Evolutionary conservation across 2,888 invertebrate genomes (phyloP), one percentile per base, ranked within the genome.

Genomic region (Ornithoptera alexandrae): DNA sequence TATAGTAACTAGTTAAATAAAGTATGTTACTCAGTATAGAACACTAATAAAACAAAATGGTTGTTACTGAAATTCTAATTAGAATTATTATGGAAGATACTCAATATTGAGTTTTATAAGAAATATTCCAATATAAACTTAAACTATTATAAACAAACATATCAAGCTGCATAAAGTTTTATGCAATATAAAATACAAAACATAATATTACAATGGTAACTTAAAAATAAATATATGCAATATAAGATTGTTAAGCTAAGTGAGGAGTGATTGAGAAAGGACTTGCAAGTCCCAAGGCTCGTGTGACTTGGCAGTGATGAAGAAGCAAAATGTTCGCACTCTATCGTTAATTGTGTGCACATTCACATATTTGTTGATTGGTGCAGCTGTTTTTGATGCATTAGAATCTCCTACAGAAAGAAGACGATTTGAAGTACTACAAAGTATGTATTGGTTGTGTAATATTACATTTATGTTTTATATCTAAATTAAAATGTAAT

Each of bases 281-380:
- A 89, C 86, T 83, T 77, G 15, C 79, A 81, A 78, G 89, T 89
- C 88, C 84, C 79, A 82, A 84, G 86, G 86, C 84, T 80, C 84
- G 84, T 82, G 80, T 78, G 81, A 86, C 84, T 88, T 78, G 89
- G 90, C 87, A 92, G 92, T 90, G 86, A 99, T 99, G 99, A 99
- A 99, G 97, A 98, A 98, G 95, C 99, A 99, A 97, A 99, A 99
- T 97, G 98, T 99, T 93, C 98, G 99, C 94, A 99, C 99, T 94
- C 95, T 99, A 94, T 98, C 99, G 86, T 96, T 99, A 94, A 99
- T 99, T 94, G 99, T 99, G 94, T 98, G 98, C 95, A 99, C 99
- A 93, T 98, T 99, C 95, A 99, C 99, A 84, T 99, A 99, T 93
- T 95, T 99, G 91, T 95, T 99, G 82, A 97, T 99, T 78, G 99